phyloP scores from a whole-genome alignment of 1,140 invertebrate species.

The Tenebrio molitor region DNA sequence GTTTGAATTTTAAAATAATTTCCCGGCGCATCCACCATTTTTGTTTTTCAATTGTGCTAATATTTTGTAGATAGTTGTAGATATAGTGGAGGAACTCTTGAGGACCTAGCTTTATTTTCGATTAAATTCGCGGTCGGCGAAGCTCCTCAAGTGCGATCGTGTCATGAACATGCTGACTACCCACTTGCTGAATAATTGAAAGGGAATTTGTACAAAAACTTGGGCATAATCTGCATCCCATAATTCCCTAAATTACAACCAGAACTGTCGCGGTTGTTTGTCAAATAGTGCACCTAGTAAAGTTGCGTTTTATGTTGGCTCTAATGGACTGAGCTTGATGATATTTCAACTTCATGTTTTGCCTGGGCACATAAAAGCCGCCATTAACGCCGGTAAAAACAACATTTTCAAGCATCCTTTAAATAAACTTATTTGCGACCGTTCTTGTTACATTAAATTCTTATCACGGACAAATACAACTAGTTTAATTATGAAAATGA shows the following conservation, averaged over 20 bases:
- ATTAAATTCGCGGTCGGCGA: not conserved
- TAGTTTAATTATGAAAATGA: conserved; percentile 33
- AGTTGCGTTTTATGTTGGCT: conserved; percentile 10
- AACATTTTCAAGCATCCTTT: conserved; percentile 23
- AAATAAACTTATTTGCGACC: conserved; percentile 10
- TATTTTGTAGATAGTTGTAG: no score
- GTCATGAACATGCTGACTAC: not conserved
- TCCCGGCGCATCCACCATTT: conserved; percentile 20
- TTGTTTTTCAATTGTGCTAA: no score
- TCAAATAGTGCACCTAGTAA: conserved; percentile 17
- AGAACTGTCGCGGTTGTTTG: conserved; percentile 13
- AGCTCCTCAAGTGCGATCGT: not conserved
- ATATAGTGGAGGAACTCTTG: no score
- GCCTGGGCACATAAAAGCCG: no score
- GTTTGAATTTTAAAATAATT: no score
- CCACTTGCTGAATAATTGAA: conserved; percentile 12
- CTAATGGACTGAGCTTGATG: conserved; percentile 27
- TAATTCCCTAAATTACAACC: conserved; percentile 17
- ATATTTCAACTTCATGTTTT: conserved; percentile 25
- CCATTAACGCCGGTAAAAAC: conserved; percentile 26
- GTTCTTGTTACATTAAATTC: conserved; percentile 2
- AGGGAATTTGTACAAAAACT: conserved; percentile 9
- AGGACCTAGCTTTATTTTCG: no score
- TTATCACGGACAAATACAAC: conserved; percentile 22
- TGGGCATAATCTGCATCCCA: conserved; percentile 10